Base-by-base conservation (phyloP, 2,113 vertebrate genomes). In the Ptilonorhynchus violaceus region DNA sequence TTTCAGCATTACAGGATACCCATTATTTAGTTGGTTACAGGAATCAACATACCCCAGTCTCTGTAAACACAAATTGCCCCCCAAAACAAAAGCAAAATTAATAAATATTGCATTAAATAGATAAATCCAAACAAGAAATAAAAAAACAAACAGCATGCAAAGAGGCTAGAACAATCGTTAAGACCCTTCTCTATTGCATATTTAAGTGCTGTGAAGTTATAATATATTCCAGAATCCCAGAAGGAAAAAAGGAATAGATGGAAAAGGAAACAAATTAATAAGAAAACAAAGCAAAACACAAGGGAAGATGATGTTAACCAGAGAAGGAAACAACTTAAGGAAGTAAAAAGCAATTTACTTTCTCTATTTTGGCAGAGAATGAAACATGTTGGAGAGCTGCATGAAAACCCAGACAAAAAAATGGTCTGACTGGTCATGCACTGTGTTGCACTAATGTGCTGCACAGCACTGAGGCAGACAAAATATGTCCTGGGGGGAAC, bases 331-430 rank as follows among this genome's bases (percentile, higher is more conserved):
- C 0, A 0, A 74, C n/a, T 88, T 70, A 50, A 47, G 93, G 86
- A 96, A 89, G 56, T 77, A 49, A 88, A 89, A 95, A 75, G 68
- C 47, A 55, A 81, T 86, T 76, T 70, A 28, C 35, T 81, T 84
- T 93, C 68, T 63, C 67, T 44, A 2, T 68, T 93, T 86, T 75
- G 75, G 82, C 59, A 84, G 52, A 50, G 74, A 79, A 80, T 50
- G 35, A 82, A 89, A 63, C 37, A 30, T 1, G 8, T 2, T 77
- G 42, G 42, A 88, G 44, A 46, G 52, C 33, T 59, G 70, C 53
- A 73, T 41, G 63, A 73, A 90, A 92, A 84, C 3, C 0, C 2
- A 94, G 78, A 89, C 46, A 55, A 86, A 69, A 7, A 27, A 67
- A 58, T 5, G 18, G 20, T 25, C 55, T 83, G 86, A 53, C 22